These are phyloP conservation scores for Zaprionus bogoriensis DNA, from an alignment of 2,888 invertebrate species.

Conservation along the genomic window DNA sequence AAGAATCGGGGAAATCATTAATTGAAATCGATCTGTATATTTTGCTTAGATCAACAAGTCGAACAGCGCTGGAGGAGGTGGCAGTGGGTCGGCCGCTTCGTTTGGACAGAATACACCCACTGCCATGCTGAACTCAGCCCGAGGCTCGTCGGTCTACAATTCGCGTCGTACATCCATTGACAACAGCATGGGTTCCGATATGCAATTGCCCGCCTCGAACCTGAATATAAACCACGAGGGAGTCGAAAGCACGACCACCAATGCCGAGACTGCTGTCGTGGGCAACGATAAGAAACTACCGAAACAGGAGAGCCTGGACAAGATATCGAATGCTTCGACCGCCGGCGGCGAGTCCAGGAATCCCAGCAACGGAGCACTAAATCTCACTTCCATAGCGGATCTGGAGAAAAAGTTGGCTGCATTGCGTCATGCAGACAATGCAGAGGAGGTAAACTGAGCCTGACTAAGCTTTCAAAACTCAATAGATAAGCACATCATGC, in stretches of 20 bases:
- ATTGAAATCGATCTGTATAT: conserved; percentile 7
- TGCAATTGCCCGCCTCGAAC: conserved; percentile 73
- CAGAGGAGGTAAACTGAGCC: conserved; percentile 63
- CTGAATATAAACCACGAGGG: conserved; percentile 67
- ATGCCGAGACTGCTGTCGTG: conserved; percentile 36
- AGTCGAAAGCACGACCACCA: conserved; percentile 32
- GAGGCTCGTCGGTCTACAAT: conserved; percentile 81
- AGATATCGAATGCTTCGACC: conserved; percentile 46
- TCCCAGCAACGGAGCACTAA: conserved; percentile 62
- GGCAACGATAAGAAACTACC: conserved; percentile 69
- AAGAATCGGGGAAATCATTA: not conserved
- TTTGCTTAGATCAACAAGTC: conserved; percentile 54
- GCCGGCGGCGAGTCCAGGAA: conserved; percentile 34
- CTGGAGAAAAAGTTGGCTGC: conserved; percentile 85
- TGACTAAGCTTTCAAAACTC: not conserved
- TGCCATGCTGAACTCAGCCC: conserved; percentile 70
- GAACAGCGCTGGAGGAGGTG: conserved; percentile 44
- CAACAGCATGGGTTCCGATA: conserved; percentile 77
- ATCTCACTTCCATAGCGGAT: conserved; percentile 83
- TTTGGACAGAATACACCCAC: conserved; percentile 78
- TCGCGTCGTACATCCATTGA: conserved; percentile 82
- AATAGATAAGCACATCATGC: not conserved
- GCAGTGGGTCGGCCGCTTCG: conserved; percentile 49
- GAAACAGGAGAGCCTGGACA: conserved; percentile 79
- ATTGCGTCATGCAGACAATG: conserved; percentile 81